Evolutionary conservation across 2,113 vertebrate species (phyloP), one percentile per base, ranked within the genome.

Genomic region (Pachyramphus minor): DNA sequence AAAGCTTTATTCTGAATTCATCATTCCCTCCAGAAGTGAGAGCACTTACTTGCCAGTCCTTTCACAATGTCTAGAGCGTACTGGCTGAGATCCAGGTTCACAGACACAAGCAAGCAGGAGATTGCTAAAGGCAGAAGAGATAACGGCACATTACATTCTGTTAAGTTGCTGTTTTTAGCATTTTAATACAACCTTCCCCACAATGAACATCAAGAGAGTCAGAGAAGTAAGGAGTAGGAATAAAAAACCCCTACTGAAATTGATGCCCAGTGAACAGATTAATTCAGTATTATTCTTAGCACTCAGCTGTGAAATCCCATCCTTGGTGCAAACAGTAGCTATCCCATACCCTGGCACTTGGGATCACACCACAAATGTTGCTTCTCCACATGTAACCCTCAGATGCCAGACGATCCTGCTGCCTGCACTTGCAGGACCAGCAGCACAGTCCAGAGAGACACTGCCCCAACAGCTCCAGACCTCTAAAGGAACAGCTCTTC

Each of bases 51-150:
- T 78, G 99, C 98, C 44, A 99, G 97, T 74, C 99, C 98, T 97
- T 99, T 99, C 80, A 98, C 98, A 2, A 99, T 98, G 93, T 99
- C 99, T 96, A 99, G 95, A 69, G 99, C 98, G 49, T 99, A 99
- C 85, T 99, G 99, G 97, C 99, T 99, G 80, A 99, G 99, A 94
- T 99, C 99, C 14, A 99, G 98, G 56, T 98, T 99, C 87, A 99
- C 98, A 56, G 98, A 98, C 5, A 98, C 98, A 2, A 99, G 95
- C 92, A 99, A 97, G 88, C 97, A 98, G 94, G 98, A 99, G 94
- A 99, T 97, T 10, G 99, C 99, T 99, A 95, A n/a, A n/a, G 55
- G 78, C 7, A 49, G 30, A 84, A 94, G 9, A 92, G 50, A 66
- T 21, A 79, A 74, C 3, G 17, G 74, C 55, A 47, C 37, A 50